phyloP scores from a whole-genome alignment of 2,888 invertebrate genomes.

The Drosophila anomalata region DNA sequence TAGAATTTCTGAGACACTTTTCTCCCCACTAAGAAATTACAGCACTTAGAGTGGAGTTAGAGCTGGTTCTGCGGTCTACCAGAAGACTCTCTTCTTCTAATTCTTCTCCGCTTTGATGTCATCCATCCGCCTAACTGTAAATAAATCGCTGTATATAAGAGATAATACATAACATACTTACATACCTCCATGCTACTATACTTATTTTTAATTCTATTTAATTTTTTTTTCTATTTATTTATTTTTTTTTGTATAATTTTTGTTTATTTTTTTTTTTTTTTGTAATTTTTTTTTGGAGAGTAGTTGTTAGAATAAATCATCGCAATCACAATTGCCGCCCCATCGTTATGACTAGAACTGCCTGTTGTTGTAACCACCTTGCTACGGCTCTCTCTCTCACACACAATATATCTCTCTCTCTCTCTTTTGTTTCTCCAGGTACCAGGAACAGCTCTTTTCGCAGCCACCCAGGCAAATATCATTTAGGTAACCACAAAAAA shows the following conservation, averaged over 20 bases:
- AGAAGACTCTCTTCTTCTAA: slow-evolving; percentile 13
- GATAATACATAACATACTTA: slow-evolving; percentile 15
- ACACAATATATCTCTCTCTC: slow-evolving; percentile 45
- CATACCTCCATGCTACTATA: slow-evolving; percentile 26
- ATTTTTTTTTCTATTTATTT: slow-evolving; percentile 26
- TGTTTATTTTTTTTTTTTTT: slow-evolving; percentile 4
- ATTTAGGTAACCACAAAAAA: slow-evolving; percentile 80
- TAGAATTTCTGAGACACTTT: slow-evolving; percentile 24
- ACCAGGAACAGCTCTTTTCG: slow-evolving; percentile 83
- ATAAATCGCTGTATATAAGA: slow-evolving; percentile 45
- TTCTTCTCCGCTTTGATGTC: slow-evolving; percentile 46
- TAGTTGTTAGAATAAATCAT: slow-evolving; percentile 20
- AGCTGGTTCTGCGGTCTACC: slow-evolving; percentile 27
- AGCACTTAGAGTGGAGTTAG: slow-evolving; percentile 47
- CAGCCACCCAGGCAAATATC: slow-evolving; percentile 83
- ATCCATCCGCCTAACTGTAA: slow-evolving; percentile 63
- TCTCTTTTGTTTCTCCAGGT: slow-evolving; percentile 69
- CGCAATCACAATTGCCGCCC: slow-evolving; percentile 13
- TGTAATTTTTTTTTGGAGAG: slow-evolving; percentile 13
- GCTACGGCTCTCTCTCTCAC: slow-evolving; percentile 20
- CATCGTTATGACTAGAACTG: slow-evolving; percentile 19
- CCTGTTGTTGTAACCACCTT: slow-evolving; percentile 30
- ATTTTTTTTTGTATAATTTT: slow-evolving; percentile 13
- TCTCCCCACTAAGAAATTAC: slow-evolving; percentile 50
- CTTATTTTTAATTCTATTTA: slow-evolving; percentile 25